phyloP scores from a whole-genome alignment of 2,797 vertebrate genomes.

The Aldrovandia affinis region DNA sequence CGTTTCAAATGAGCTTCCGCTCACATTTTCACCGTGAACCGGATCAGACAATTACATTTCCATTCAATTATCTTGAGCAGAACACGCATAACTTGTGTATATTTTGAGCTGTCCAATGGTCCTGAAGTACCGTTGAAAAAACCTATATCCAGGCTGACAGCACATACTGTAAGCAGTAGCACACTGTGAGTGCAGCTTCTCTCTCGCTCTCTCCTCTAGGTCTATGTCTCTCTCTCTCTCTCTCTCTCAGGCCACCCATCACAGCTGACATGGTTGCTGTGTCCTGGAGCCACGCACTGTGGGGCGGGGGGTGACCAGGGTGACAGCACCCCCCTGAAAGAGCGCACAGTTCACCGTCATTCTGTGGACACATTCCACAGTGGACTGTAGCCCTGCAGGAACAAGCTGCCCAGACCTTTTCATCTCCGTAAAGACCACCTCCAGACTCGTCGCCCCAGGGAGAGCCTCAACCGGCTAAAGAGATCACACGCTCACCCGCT shows the following conservation, averaged over 20 bases:
- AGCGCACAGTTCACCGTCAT: background rate
- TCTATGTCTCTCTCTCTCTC: background rate
- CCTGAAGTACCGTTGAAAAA: background rate
- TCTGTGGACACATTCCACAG: background rate
- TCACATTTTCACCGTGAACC: background rate
- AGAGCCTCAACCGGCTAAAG: background rate
- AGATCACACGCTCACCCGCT: background rate
- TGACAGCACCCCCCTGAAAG: background rate
- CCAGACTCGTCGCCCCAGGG: background rate
- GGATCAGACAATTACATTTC: background rate
- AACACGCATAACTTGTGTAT: background rate
- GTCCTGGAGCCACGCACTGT: background rate
- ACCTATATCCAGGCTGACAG: background rate
- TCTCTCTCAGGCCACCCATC: background rate
- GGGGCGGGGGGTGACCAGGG: background rate
- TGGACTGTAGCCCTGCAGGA: background rate
- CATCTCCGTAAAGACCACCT: background rate
- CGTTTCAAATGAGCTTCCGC: constrained; percentile 7
- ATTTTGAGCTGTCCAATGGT: background rate
- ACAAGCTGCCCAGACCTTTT: background rate
- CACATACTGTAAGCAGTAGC: background rate
- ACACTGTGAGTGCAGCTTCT: background rate
- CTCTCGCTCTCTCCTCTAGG: background rate
- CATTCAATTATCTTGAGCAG: constrained; percentile 10
- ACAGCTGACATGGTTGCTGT: background rate